Percentiles rank a stretch among this genome's conserved stretches.
Conservation (phyloP, 1,140 invertebrate genomes). For the Hylaeus volcanicus region DNA sequence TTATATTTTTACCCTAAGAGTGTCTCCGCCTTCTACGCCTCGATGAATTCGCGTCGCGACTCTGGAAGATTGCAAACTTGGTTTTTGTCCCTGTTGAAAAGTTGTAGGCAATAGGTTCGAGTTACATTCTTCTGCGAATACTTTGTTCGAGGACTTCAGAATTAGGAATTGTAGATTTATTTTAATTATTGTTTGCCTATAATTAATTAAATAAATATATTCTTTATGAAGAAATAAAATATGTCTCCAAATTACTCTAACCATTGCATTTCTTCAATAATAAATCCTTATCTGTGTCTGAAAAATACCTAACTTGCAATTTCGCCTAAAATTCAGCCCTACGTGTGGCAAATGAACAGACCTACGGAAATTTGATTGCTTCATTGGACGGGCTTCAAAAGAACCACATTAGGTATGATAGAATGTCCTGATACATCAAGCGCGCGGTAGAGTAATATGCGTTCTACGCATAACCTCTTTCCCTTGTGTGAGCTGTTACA, state of each 20-base stretch:
- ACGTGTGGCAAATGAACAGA: too few relatives aligned
- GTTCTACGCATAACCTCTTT: conserved; percentile 23
- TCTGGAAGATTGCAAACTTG: conserved; percentile 62
- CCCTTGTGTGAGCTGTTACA: conserved; percentile 54
- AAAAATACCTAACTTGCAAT: too few relatives aligned
- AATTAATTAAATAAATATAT: too few relatives aligned
- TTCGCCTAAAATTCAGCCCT: too few relatives aligned
- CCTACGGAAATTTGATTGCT: background rate
- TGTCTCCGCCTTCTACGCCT: conserved; percentile 1
- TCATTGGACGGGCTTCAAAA: background rate
- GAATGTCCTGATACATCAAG: conserved; percentile 10
- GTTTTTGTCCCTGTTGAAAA: conserved; percentile 53
- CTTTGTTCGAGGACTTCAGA: too few relatives aligned
- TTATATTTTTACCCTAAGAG: conserved; percentile 24
- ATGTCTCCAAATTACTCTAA: too few relatives aligned
- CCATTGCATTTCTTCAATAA: too few relatives aligned
- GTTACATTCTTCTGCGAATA: too few relatives aligned
- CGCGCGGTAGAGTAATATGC: conserved; percentile 44
- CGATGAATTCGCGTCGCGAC: background rate
- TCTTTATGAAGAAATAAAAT: too few relatives aligned
- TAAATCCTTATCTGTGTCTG: too few relatives aligned
- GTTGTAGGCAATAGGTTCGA: conserved; percentile 43
- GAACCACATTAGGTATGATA: background rate
- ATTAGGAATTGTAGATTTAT: too few relatives aligned
- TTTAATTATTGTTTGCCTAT: too few relatives aligned